These are phyloP conservation scores for Pituophis catenifer DNA, from an alignment of 2,113 vertebrate genomes.

Conservation along the genomic window DNA sequence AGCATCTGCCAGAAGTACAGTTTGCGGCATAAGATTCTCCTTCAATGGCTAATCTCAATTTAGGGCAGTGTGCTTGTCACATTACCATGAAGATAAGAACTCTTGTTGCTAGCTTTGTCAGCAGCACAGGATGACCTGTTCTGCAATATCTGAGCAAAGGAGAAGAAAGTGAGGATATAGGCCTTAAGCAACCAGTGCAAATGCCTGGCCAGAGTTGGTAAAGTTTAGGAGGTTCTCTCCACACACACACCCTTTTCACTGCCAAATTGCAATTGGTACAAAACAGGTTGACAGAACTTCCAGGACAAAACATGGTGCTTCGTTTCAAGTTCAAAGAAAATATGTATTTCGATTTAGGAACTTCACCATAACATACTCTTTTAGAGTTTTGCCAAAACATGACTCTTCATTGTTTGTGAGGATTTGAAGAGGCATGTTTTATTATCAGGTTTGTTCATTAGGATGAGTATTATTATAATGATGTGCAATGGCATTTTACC, in stretches of 20 bases:
- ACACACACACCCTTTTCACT: too few species aligned
- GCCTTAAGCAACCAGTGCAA: neutral
- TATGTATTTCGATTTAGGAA: neutral
- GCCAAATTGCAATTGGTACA: neutral
- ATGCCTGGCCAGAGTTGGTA: neutral
- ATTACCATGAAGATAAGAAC: neutral
- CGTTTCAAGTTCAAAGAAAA: neutral
- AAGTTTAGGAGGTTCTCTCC: neutral
- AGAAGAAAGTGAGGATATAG: neutral
- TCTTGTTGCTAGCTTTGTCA: neutral
- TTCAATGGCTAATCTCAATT: neutral
- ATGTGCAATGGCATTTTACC: neutral
- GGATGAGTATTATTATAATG: neutral
- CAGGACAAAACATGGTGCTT: neutral
- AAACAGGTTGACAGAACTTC: neutral
- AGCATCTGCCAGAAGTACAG: neutral
- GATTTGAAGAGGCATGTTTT: neutral
- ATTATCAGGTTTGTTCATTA: neutral
- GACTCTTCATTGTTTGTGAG: neutral
- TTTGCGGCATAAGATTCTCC: neutral
- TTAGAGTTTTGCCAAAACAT: neutral
- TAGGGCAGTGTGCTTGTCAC: neutral
- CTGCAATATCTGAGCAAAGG: neutral
- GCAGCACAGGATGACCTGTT: neutral
- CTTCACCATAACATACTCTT: neutral